Evolutionary conservation across 2,888 invertebrate species (phyloP), one percentile per base, ranked within the genome.

Genomic region (Caenorhabditis parvicauda): DNA sequence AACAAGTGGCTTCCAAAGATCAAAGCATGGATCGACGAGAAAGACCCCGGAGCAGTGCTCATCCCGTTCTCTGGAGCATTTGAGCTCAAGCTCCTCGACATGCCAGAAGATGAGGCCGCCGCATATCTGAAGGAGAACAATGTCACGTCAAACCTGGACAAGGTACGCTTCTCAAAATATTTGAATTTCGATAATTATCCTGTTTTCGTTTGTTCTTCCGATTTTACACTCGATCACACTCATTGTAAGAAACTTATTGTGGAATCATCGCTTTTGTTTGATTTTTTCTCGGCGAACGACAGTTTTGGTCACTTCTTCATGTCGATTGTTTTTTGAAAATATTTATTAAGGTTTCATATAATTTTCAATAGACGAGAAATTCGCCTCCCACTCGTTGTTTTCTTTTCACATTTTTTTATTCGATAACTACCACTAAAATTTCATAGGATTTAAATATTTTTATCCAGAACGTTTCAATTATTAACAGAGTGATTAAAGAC

Each of bases 1-100:
- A 79, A 79, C 63, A 77, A 79, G 56, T 79, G 75, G 92, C 86
- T 94, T 80, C 86, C 89, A 46, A 95, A 95, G 85, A 90, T 99
- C 79, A 98, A 98, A 83, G 94, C 94, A 82, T 98, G 94, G 94
- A 90, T 99, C 70, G 95, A 98, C 83, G 90, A 90, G 81, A 88
- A 95, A 81, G 98, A 99, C 82, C 90, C 93, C 0, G 95, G 95
- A 2, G 71, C 72, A 9, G 86, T 88, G 2, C 87, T 96, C 38
- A 93, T 99, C 68, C 96, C 96, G 0, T 96, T 98, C 85, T 95
- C 94, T 19, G 96, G 95, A 0, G 88, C 86, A 14, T 88, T 94
- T 76, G 98, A 99, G 83, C 86, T 87, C 58, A 89, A 90, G 83
- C 82, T 95, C 22, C 80, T 88, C 42, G 93, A 96, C 70, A 90